Evolutionary conservation across 2,113 vertebrate genomes (phyloP).

Genomic region (Diphyllodes magnificus): DNA sequence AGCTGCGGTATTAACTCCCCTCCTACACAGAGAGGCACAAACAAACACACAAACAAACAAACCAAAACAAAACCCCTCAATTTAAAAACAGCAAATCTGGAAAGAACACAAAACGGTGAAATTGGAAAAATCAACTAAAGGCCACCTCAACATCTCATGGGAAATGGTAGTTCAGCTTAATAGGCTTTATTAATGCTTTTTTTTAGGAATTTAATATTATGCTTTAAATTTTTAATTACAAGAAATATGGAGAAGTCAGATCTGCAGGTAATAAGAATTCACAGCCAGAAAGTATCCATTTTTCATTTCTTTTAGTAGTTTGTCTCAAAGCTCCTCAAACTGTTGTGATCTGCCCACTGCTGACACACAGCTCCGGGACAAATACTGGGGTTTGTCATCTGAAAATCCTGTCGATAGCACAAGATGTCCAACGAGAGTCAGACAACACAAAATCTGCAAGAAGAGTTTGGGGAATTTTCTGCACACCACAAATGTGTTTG

Average conservation of each 20-base stretch:
- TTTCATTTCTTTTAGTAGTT: background rate
- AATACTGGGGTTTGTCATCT: background rate
- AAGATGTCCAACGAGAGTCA: background rate
- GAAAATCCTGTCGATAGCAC: background rate
- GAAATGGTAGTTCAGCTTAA: background rate
- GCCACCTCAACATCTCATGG: background rate
- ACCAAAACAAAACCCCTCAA: background rate
- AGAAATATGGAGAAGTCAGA: background rate
- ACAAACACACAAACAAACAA: background rate
- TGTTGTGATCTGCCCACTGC: background rate
- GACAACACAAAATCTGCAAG: background rate
- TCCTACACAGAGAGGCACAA: background rate
- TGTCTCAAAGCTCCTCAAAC: background rate
- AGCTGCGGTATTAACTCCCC: background rate
- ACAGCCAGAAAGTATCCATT: background rate
- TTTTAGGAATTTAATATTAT: background rate
- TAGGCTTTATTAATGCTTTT: background rate
- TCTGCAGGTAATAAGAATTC: background rate
- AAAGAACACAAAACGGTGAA: background rate
- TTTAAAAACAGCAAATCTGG: background rate
- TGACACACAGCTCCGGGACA: background rate
- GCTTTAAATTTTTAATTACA: constrained; percentile 12
- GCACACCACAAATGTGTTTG: background rate
- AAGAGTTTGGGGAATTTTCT: background rate
- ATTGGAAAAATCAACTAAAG: background rate